Evolutionary conservation across 2,113 vertebrate species (phyloP), one percentile per base, ranked within the genome.

Genomic region (Sterna hirundo): DNA sequence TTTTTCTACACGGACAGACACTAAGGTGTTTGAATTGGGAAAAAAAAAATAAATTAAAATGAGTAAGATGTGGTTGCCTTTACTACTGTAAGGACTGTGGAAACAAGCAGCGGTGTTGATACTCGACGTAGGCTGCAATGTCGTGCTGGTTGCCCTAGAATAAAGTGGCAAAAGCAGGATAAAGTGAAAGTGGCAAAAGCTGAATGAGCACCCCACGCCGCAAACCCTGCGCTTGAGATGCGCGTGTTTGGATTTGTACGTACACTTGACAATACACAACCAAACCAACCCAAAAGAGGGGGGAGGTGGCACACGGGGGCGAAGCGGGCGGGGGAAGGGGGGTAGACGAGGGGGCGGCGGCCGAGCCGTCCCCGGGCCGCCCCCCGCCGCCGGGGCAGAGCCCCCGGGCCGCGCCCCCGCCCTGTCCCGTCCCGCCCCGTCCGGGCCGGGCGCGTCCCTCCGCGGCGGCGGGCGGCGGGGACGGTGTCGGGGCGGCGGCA

Each of bases 91-190:
- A 72, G 68, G 58, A 27, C 19, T 29, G 16, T 3, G 36, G 46
- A 40, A 77, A 57, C 17, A 16, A 22, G 51, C 18, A 30, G 16
- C 1, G 14, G 13, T 0, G 2, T 15, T 29, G 14, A 27, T 11
- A 5, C 10, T 42, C n/a, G n/a, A 5, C 0, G 0, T 5, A n/a
- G 27, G 22, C 20, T 69, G 26, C 3, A 1, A 0, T 16, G 22
- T 9, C 23, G 47, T n/a, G 18, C 47, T 3, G 30, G 5, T 25
- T 58, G 69, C 21, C 22, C 40, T 36, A 36, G 71, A 57, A 36
- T 5, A 38, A 75, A 58, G 66, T 4, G 42, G 22, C 44, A 51
- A 52, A 52, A 92, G 34, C 23, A 29, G 65, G 55, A 34, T 5
- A 51, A 70, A 61, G 14, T 13, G 30, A 11, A 44, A 79, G 66